phyloP scores from a whole-genome alignment of 2,888 invertebrate genomes.

The Pollenia griseotomentosa region DNA sequence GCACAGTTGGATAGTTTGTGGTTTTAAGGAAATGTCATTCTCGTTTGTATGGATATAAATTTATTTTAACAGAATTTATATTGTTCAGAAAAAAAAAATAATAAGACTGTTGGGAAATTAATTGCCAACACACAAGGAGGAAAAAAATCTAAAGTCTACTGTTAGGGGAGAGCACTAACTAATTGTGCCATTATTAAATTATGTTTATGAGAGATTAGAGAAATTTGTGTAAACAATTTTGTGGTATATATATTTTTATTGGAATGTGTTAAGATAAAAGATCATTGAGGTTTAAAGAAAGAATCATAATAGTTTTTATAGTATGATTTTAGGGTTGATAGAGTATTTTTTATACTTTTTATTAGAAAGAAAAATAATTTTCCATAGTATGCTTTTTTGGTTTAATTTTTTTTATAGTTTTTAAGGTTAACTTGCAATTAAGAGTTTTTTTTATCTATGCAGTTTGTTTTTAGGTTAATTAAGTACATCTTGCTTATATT shows the following conservation, averaged over 20 bases:
- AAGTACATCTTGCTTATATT: too few species aligned
- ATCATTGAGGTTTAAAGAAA: too few species aligned
- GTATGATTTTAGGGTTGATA: too few species aligned
- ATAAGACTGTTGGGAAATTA: slow-evolving; percentile 13
- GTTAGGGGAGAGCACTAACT: background rate
- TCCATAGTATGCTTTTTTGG: too few species aligned
- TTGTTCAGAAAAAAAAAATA: slow-evolving; percentile 13
- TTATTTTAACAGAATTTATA: background rate
- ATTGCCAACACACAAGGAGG: slow-evolving; percentile 20
- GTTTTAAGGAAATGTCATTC: slow-evolving; percentile 44
- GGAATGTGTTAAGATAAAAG: too few species aligned
- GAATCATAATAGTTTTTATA: too few species aligned
- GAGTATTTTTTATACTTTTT: too few species aligned
- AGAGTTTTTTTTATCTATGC: too few species aligned
- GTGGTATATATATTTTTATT: background rate
- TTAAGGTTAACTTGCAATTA: too few species aligned
- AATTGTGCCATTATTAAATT: slow-evolving; percentile 48
- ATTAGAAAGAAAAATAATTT: too few species aligned
- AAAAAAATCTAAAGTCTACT: slow-evolving; percentile 4
- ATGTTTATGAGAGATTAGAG: slow-evolving; percentile 29
- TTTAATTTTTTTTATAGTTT: too few species aligned
- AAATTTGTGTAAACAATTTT: background rate
- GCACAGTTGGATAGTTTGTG: slow-evolving; percentile 61
- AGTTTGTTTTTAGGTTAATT: too few species aligned
- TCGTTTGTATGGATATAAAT: slow-evolving; percentile 20